A percentile compares a stretch with the other conserved stretches of the same genome.
These are phyloP conservation scores for Galeruca laticollis DNA, from an alignment of 2,888 invertebrate species.

Conservation along the genomic window DNA sequence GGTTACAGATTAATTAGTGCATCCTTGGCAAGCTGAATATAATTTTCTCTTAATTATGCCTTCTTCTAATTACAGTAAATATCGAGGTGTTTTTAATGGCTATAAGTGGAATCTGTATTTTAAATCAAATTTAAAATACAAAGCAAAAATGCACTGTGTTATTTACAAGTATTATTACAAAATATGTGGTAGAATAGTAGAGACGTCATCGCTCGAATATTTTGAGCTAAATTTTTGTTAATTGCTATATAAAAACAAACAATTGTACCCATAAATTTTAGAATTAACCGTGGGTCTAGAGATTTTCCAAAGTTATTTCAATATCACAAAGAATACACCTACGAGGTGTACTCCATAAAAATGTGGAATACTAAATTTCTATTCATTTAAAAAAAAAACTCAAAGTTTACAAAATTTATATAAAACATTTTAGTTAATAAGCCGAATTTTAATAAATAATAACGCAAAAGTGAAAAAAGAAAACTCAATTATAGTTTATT, in stretches of 20 bases:
- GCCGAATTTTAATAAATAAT: too few relatives aligned
- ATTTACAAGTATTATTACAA: constrained; percentile 60
- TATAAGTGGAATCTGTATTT: constrained; percentile 47
- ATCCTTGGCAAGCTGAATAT: background rate
- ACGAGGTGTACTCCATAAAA: too few relatives aligned
- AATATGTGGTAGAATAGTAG: constrained; percentile 57
- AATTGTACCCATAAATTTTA: constrained; percentile 60
- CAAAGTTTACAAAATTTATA: too few relatives aligned
- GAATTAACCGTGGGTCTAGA: constrained; percentile 56
- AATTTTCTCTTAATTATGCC: constrained; percentile 33
- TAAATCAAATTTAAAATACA: constrained; percentile 49
- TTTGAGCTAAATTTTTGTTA: constrained; percentile 56
- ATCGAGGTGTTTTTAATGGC: constrained; percentile 44
- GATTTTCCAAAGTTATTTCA: constrained; percentile 55
- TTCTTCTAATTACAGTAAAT: constrained; percentile 33
- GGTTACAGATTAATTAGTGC: too few relatives aligned
- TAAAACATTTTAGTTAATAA: too few relatives aligned
- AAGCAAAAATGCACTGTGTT: constrained; percentile 57
- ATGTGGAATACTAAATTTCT: constrained; percentile 9
- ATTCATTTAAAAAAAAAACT: background rate
- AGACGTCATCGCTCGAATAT: constrained; percentile 58
- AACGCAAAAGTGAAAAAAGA: too few relatives aligned
- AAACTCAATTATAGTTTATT: too few relatives aligned
- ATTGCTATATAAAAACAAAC: constrained; percentile 52
- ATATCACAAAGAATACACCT: constrained; percentile 51